These are phyloP conservation scores for Hydra vulgaris DNA, from an alignment of 30 jellyfish, hydroid and myxozoan species.

Conservation along the genomic window DNA sequence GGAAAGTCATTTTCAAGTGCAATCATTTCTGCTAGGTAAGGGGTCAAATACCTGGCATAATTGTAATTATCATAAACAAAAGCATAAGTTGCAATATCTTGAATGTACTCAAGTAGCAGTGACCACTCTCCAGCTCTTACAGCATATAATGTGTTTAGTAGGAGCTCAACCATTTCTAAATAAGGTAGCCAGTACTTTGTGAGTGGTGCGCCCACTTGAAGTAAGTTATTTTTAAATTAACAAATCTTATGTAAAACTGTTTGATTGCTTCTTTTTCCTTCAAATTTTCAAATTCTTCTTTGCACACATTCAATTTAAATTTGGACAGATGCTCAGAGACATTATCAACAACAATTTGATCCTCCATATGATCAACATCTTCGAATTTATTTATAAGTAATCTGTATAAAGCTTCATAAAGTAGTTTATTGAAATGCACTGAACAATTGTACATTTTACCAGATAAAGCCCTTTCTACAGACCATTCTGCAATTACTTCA, in stretches of 20 bases:
- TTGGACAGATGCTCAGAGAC: neutral
- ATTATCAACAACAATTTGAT: neutral
- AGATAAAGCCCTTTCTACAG: conserved; percentile 14
- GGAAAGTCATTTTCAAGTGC: too few relatives aligned
- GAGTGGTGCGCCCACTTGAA: neutral
- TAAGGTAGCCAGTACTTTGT: neutral
- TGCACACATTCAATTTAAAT: neutral
- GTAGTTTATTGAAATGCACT: conserved; percentile 1
- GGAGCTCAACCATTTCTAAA: too few relatives aligned
- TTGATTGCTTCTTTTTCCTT: neutral
- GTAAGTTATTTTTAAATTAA: neutral
- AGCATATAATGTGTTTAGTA: too few relatives aligned
- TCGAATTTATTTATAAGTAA: neutral
- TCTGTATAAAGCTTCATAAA: too few relatives aligned
- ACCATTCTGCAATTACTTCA: conserved; percentile 18
- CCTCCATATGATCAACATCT: neutral
- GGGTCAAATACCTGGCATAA: too few relatives aligned
- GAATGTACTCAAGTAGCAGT: too few relatives aligned
- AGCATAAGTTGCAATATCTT: too few relatives aligned
- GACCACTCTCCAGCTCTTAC: too few relatives aligned
- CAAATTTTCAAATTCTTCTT: neutral
- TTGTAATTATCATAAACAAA: too few relatives aligned
- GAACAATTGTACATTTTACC: conserved; percentile 5
- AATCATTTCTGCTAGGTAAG: too few relatives aligned
- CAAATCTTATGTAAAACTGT: neutral